phyloP scores from a whole-genome alignment of 2,888 invertebrate genomes.

The Cylindroiulus punctatus region DNA sequence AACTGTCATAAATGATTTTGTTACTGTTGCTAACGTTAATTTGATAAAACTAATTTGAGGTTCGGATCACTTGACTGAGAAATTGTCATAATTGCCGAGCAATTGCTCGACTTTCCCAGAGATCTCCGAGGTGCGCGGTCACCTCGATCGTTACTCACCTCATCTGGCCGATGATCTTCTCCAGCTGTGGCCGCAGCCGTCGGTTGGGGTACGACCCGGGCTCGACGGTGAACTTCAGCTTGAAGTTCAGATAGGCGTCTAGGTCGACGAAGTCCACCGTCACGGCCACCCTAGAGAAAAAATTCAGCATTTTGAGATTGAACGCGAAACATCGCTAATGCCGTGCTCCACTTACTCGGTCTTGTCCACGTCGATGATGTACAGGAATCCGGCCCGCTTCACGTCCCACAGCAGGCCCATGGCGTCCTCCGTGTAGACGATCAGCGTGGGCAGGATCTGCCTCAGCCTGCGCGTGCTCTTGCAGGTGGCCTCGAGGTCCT shows the following conservation, averaged over 20 bases:
- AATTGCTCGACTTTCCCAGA: background rate
- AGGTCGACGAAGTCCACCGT: background rate
- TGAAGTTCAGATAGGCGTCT: background rate
- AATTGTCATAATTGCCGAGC: too few relatives aligned
- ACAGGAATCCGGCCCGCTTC: background rate
- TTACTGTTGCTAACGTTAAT: too few relatives aligned
- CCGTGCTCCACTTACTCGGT: background rate
- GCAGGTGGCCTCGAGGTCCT: background rate
- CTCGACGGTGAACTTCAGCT: background rate
- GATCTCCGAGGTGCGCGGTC: too few relatives aligned
- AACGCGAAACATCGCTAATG: background rate
- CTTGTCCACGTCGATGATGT: background rate
- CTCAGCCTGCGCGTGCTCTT: background rate
- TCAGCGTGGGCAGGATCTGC: conserved; percentile 9
- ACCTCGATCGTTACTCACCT: too few relatives aligned
- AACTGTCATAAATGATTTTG: too few relatives aligned
- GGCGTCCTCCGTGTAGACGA: background rate
- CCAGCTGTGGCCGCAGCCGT: background rate
- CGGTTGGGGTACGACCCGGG: conserved; percentile 13
- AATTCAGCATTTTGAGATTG: background rate
- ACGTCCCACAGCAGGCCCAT: background rate
- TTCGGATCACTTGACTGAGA: too few relatives aligned
- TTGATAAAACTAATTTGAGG: too few relatives aligned
- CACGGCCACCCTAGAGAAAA: background rate
- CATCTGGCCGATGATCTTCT: background rate